Conservation (phyloP, 2,113 vertebrate species). For the Marmota monax region DNA sequence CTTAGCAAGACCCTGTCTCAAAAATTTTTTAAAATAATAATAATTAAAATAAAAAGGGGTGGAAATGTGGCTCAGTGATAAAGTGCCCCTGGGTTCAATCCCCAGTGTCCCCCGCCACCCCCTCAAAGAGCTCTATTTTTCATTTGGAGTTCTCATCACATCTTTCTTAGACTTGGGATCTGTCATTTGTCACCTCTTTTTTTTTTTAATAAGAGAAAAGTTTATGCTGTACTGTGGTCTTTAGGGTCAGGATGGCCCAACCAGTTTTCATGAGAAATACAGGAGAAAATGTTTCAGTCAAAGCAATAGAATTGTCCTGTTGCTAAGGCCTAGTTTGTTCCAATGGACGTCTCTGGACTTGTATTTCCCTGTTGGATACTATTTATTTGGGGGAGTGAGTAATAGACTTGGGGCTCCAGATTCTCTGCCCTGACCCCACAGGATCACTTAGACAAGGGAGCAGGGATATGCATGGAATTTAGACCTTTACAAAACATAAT, state of each 20-base stretch:
- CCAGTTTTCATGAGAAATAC: constrained; percentile 81
- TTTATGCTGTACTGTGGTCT: constrained; percentile 21
- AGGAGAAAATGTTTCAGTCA: constrained; percentile 76
- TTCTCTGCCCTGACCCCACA: background rate
- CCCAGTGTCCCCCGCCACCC: too few species aligned
- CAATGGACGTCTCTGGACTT: background rate
- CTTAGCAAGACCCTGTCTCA: too few species aligned
- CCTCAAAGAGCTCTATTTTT: background rate
- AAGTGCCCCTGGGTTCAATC: too few species aligned
- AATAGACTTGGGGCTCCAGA: background rate
- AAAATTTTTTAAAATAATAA: too few species aligned
- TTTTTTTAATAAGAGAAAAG: constrained; percentile 71
- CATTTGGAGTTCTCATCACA: background rate
- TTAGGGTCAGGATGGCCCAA: constrained; percentile 77
- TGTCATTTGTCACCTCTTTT: background rate
- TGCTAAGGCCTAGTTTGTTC: constrained; percentile 13
- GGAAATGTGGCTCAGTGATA: too few species aligned
- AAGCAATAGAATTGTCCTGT: constrained; percentile 80
- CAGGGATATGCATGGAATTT: background rate
- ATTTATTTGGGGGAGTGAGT: background rate
- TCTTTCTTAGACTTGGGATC: too few species aligned
- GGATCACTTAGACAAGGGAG: background rate
- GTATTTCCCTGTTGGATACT: rapidly evolving
- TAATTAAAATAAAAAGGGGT: too few species aligned
- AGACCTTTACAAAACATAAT: background rate